These are phyloP conservation scores for Andrena haemorrhoa DNA, from an alignment of 2,888 invertebrate species.

Conservation along the genomic window DNA sequence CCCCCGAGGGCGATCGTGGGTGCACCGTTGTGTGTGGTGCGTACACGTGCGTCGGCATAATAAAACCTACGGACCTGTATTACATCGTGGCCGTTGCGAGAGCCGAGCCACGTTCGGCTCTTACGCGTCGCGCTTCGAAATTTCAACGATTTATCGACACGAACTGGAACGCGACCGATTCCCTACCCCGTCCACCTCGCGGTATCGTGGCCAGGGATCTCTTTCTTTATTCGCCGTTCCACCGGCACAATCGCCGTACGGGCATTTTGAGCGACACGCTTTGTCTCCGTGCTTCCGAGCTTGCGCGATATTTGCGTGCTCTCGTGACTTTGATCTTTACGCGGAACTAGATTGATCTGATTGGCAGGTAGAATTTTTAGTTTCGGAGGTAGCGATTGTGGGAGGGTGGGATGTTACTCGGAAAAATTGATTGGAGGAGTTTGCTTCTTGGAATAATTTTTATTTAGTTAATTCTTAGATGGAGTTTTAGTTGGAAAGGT, in stretches of 20 bases:
- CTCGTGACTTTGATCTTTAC: neutral
- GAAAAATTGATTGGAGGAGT: too few species aligned
- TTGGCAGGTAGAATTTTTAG: too few species aligned
- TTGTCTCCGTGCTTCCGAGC: constrained; percentile 11
- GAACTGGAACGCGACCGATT: constrained; percentile 67
- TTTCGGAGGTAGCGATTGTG: too few species aligned
- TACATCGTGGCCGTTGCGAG: constrained; percentile 36
- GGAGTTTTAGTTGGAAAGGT: neutral
- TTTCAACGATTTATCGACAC: constrained; percentile 75
- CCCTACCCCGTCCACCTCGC: constrained; percentile 20
- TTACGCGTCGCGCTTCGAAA: constrained; percentile 72
- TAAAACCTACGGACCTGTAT: constrained; percentile 42
- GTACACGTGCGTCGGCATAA: constrained; percentile 36
- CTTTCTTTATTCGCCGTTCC: constrained; percentile 32
- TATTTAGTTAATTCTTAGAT: too few species aligned
- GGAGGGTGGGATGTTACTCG: too few species aligned
- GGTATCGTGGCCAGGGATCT: constrained; percentile 37
- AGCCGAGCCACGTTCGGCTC: constrained; percentile 36
- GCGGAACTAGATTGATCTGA: too few species aligned
- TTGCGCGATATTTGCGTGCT: neutral
- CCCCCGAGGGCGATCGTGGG: constrained; percentile 73
- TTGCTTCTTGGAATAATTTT: too few species aligned
- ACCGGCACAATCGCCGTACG: constrained; percentile 16
- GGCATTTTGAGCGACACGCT: constrained; percentile 27
- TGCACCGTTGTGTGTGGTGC: constrained; percentile 63